phyloP scores from a whole-genome alignment of 2,797 vertebrate genomes.

The Oophaga sylvatica region DNA sequence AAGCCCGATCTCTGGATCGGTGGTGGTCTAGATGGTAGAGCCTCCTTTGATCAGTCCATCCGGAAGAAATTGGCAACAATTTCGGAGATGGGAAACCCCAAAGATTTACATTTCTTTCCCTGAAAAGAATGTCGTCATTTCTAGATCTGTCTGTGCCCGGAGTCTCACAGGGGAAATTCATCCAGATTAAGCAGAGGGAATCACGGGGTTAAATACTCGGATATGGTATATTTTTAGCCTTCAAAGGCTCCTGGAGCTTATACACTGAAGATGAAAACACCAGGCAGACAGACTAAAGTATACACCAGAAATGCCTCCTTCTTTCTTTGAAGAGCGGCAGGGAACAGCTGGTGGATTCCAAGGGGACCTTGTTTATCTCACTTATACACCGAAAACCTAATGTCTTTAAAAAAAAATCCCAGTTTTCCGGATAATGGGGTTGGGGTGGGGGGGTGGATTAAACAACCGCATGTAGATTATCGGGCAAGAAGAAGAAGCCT shows the following conservation, averaged over 20 bases:
- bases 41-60: too few species aligned
- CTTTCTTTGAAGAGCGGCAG: slow-evolving; percentile 39
- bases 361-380: slow-evolving; percentile 38
- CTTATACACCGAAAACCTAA: slow-evolving; percentile 19
- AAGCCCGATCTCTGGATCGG: too few species aligned
- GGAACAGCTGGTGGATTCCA: slow-evolving; percentile 50
- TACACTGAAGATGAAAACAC: slow-evolving; percentile 52
- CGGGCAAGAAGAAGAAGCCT: neutral
- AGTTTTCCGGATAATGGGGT: neutral
- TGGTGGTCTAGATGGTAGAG: too few species aligned
- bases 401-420: slow-evolving; percentile 19
- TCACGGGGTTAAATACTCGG: slow-evolving; percentile 47
- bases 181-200: slow-evolving; percentile 35
- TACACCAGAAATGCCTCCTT: slow-evolving; percentile 27
- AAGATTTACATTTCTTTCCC: neutral
- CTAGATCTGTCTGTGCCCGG: neutral
- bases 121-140: neutral
- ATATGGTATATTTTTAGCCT: slow-evolving; percentile 55
- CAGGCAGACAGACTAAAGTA: slow-evolving; percentile 47
- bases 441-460: neutral
- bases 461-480: neutral
- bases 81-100: too few species aligned
- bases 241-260: slow-evolving; percentile 54
- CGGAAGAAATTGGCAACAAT: too few species aligned
- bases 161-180: neutral